These are phyloP conservation scores for Salvelinus namaycush DNA, from an alignment of 2,113 vertebrate genomes.

Conservation along the genomic window DNA sequence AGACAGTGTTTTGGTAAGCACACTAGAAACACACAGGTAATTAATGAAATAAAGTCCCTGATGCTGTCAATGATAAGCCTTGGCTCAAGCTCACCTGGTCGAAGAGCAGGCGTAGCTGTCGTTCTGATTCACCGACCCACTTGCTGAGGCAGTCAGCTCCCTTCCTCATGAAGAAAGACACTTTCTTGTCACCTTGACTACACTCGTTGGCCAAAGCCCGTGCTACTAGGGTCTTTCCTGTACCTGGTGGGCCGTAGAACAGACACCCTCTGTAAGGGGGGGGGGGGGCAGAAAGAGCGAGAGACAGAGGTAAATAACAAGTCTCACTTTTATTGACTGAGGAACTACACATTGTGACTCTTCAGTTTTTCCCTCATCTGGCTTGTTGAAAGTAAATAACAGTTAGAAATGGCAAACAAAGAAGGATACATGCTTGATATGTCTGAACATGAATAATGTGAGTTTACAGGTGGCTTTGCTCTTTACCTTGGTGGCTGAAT, in stretches of 20 bases:
- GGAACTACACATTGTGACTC: too few species aligned
- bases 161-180: constrained; percentile 99
- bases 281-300: not conserved
- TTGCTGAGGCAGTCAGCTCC: constrained; percentile 99
- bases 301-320: too few species aligned
- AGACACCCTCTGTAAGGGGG: constrained; percentile 88
- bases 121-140: constrained; percentile 98
- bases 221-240: constrained; percentile 97
- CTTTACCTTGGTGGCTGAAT: constrained; percentile 96
- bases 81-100: constrained; percentile 84
- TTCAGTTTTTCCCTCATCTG: too few species aligned
- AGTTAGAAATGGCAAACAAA: too few species aligned
- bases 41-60: too few species aligned
- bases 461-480: not conserved
- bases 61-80: too few species aligned
- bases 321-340: too few species aligned
- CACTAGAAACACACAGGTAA: too few species aligned
- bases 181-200: constrained; percentile 94
- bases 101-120: constrained; percentile 96
- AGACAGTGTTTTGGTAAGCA: too few species aligned
- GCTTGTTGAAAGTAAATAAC: too few species aligned
- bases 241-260: constrained; percentile 97
- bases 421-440: too few species aligned
- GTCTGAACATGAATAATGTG: too few species aligned
- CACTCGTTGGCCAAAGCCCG: constrained; percentile 98